Evolutionary conservation across 2,888 invertebrate species (phyloP), one percentile per base, ranked within the genome.

Genomic region (Schrankia costaestrigalis): DNA sequence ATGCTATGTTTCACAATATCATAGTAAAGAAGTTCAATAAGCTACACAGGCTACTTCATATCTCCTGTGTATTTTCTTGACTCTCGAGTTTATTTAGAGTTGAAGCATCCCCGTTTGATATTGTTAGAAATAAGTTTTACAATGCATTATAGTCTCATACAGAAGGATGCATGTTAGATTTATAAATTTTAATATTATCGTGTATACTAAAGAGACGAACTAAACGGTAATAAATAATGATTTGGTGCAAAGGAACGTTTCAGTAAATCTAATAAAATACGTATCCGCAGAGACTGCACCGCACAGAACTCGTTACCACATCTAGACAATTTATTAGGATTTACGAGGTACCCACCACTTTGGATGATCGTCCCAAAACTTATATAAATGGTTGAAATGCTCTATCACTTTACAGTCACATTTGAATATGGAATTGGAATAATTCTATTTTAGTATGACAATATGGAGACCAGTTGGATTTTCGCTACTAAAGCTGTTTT

Each of bases 301-400:
- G n/a, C n/a, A n/a, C n/a, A n/a, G 34, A 53, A 46, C 58, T 71
- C 62, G 68, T 71, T 68, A 67, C 70, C 73, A 68, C 74, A 72
- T 69, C 67, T 63, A 67, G 68, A 73, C 67, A 69, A 74, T 75
- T 72, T 72, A 72, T 72, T 65, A 68, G 62, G 62, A 72, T 74
- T 71, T 71, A 69, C 70, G 64, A 61, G 48, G 48, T 53, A 57
- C 56, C 56, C 48, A 44, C 50, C 35, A 31, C 41, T 62, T 60
- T 41, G 46, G 55, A 57, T 65, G 60, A 61, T 66, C 59, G 60
- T 58, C 56, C 59, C 48, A 46, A 60, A 58, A 52, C 46, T 61
- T 42, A 40, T 48, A 51, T 50, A 52, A 56, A 44, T 38, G 49
- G 40, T 52, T 46, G 52, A 46, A 47, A 41, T 35, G 46, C 25